Evolutionary conservation across 2,113 vertebrate genomes (phyloP).

Genomic region (Hippocampus guttulatus): DNA sequence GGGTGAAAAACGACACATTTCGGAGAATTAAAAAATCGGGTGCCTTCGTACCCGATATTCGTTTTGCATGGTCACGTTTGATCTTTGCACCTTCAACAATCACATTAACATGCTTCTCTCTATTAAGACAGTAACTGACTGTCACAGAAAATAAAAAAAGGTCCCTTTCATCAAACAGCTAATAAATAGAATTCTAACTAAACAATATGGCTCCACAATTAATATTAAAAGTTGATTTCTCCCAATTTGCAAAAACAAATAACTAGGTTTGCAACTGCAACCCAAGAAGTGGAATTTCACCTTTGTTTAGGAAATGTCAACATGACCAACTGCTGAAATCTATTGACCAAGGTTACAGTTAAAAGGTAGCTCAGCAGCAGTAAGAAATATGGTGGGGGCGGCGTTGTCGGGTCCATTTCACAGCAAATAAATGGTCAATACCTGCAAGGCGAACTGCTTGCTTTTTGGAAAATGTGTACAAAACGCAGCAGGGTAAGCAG

Average conservation of each 20-base stretch:
- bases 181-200: slow-evolving; percentile 28
- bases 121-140: slow-evolving; percentile 25
- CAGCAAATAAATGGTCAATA: not conserved
- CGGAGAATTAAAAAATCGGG: slow-evolving; percentile 18
- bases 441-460: not conserved
- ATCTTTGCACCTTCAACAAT: slow-evolving; percentile 11
- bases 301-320: not conserved
- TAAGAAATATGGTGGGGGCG: not conserved
- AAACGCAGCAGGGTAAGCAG: slow-evolving; percentile 14
- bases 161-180: slow-evolving; percentile 46
- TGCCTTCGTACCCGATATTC: slow-evolving; percentile 27
- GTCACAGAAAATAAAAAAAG: slow-evolving; percentile 30
- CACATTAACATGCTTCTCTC: slow-evolving; percentile 31
- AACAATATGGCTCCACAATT: slow-evolving; percentile 34
- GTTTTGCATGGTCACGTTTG: slow-evolving; percentile 31
- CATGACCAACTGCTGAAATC: slow-evolving; percentile 8
- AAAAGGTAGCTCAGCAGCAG: not conserved
- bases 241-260: not conserved
- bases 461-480: not conserved
- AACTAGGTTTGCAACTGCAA: not conserved
- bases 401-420: not conserved
- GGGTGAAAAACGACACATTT: not conserved
- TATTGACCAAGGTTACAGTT: slow-evolving; percentile 14
- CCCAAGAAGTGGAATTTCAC: not conserved
- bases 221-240: slow-evolving; percentile 6